A percentile compares a stretch with the other conserved stretches of the same genome.
phyloP scores from a whole-genome alignment of 2,888 invertebrate genomes.

The Chironomus riparius region DNA sequence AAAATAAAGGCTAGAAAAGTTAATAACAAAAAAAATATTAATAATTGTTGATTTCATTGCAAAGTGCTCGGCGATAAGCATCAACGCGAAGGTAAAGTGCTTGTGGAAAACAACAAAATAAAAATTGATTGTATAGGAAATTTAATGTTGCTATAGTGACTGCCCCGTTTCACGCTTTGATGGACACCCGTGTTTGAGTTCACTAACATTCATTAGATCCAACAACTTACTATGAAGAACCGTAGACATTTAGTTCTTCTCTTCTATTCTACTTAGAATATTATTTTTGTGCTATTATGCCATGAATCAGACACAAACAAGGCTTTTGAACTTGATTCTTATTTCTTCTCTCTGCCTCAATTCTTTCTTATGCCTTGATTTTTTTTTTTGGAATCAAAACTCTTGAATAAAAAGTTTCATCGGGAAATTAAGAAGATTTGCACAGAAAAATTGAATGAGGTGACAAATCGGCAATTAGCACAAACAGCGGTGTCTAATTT shows the following conservation, averaged over 20 bases:
- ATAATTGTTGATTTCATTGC: not conserved
- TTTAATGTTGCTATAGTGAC: slow-evolving; percentile 22
- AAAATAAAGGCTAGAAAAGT: not conserved
- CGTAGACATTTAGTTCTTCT: too few relatives aligned
- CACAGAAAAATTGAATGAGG: not conserved
- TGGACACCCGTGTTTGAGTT: slow-evolving; percentile 17
- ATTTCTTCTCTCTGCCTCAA: too few relatives aligned
- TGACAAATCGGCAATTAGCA: not conserved
- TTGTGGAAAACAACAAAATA: too few relatives aligned
- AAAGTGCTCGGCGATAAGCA: not conserved
- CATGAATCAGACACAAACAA: too few relatives aligned
- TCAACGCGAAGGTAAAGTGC: slow-evolving; percentile 9
- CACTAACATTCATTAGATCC: not conserved
- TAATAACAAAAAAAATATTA: not conserved
- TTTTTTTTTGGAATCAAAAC: not conserved
- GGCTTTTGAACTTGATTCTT: too few relatives aligned
- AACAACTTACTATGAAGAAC: not conserved
- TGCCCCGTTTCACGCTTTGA: slow-evolving; percentile 12
- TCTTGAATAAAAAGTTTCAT: not conserved
- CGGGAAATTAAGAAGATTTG: not conserved
- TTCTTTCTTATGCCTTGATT: too few relatives aligned
- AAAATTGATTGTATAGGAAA: slow-evolving; percentile 2
- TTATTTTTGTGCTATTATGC: too few relatives aligned
- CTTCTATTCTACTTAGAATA: too few relatives aligned
- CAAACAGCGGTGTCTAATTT: not conserved